Evolutionary conservation across 92 coral and sea anemone species (phyloP), one percentile per base, ranked within the genome.

Genomic region (Parazoanthus swiftii): DNA sequence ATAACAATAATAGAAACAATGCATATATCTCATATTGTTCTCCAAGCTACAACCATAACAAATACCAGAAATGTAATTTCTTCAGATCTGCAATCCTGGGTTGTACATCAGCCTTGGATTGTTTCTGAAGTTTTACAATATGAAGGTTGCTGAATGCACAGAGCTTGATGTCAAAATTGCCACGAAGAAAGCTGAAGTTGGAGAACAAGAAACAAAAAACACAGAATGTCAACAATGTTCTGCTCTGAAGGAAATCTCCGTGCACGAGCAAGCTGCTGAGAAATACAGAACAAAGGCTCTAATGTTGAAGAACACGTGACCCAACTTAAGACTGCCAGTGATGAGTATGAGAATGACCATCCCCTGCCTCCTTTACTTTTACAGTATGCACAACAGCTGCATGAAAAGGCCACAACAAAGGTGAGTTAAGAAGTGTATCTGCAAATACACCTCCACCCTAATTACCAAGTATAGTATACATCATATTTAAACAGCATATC

Each of bases 71-170:
- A 1, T 70, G 36, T 36, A 80, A 14, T 80, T 29, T 56, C 4
- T 80, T 50, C 85, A 80, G 72, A 80, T 80, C 85, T 80, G 85
- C 85, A 80, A 58, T 65, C 85, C 73, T 46, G 85, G 85, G 50
- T 67, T 80, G 23, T 73, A 80, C 18, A 36, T 80, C 48, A 80
- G 85, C 85, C 72, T 80, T 59, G 85, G 85, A 21, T 50, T 80
- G n/a, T 80, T 56, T 35, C 11, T 80, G 38, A 80, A 80, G 85
- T 80, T 80, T 65, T 80, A 80, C 42, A 39, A 80, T 21, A 33
- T 80, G 72, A 58, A 56, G 70, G 16, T 58, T 11, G 66, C 2
- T 58, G 66, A 58, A 58, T 58, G 66, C 75, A 70, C 75, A 70
- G 75, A 70, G 1, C 75, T 70, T 1, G 75, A 70, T 5, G 6